Base-by-base conservation (phyloP, 2,888 invertebrate species). In the Agapostemon virescens region DNA sequence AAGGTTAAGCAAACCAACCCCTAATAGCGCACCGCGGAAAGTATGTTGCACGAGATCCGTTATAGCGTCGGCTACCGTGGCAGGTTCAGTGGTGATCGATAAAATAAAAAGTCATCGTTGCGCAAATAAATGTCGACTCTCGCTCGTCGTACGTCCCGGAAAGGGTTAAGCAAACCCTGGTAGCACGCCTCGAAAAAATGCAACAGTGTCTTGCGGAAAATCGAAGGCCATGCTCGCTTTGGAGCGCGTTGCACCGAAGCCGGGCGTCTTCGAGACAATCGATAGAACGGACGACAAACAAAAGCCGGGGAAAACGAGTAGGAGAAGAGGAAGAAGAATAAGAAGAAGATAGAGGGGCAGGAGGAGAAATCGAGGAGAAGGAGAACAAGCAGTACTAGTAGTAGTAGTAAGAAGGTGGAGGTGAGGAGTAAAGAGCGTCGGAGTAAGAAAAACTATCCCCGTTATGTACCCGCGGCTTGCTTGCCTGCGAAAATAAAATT, bases 401-500 rank as follows among this genome's bases (percentile, higher is more conserved):
- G 66, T 23, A 20, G 77, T 6, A 33, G 38, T 20, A n/a, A n/a
- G n/a, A n/a, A 17, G 23, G 70, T 7, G 15, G 61, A 26, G 20
- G 26, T 55, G 40, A 66, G 40, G 61, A 67, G 49, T 58, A n/a
- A 33, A 79, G 30, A 67, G n/a, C 3, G 9, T 23, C 70, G 61
- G 58, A 55, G 58, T 38, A 77, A 70, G 79, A 77, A 86, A 84
- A 77, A 77, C 73, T 75, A 77, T 74, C 67, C 55, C 69, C 70
- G 77, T 74, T 74, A 66, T 66, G 73, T 82, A 79, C 79, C 86
- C 85, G 86, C 79, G 85, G 87, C 87, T 55, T 5, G 87, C 86
- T 26, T 11, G 87, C 85, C 87, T 85, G 86, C 80, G 82, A 82
- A 87, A 86, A 85, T 87, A 86, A 86, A 86, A 87, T 84, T 87